Conservation (phyloP, 2,888 invertebrate genomes). For the Sacculina carcini region DNA sequence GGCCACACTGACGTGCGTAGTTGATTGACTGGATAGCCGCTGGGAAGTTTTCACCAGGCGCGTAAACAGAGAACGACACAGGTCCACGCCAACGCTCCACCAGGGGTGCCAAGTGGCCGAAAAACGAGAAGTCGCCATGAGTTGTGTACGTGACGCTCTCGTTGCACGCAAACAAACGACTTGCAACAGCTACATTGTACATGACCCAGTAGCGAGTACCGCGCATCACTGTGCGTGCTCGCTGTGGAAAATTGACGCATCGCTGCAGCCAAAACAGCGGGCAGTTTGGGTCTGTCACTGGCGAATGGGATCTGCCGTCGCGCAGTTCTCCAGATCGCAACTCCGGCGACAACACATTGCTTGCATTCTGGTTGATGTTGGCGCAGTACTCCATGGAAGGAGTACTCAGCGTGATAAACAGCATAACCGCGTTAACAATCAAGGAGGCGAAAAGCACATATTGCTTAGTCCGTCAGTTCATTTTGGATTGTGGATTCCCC, state of each 20-base stretch:
- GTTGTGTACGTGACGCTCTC: slow-evolving; percentile 73
- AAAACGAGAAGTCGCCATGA: slow-evolving; percentile 69
- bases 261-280: slow-evolving; percentile 11
- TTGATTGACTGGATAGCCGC: slow-evolving; percentile 51
- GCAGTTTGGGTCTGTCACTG: no score
- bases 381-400: no score
- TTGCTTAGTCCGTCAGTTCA: no score
- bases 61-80: slow-evolving; percentile 58
- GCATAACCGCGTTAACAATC: no score
- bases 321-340: no score
- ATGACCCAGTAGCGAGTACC: slow-evolving; percentile 59
- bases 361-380: no score
- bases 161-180: slow-evolving; percentile 33
- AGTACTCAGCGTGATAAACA: no score
- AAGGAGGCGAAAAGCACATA: no score
- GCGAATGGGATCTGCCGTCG: no score
- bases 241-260: neutral
- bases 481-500: no score
- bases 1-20: slow-evolving; percentile 46
- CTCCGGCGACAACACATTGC: no score
- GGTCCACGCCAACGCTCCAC: slow-evolving; percentile 68
- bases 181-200: slow-evolving; percentile 52
- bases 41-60: slow-evolving; percentile 55
- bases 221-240: slow-evolving; percentile 27
- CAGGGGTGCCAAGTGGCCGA: slow-evolving; percentile 62